Evolutionary conservation across 2,888 invertebrate species (phyloP), one percentile per base, ranked within the genome.

Genomic region (Melitaea athalia): DNA sequence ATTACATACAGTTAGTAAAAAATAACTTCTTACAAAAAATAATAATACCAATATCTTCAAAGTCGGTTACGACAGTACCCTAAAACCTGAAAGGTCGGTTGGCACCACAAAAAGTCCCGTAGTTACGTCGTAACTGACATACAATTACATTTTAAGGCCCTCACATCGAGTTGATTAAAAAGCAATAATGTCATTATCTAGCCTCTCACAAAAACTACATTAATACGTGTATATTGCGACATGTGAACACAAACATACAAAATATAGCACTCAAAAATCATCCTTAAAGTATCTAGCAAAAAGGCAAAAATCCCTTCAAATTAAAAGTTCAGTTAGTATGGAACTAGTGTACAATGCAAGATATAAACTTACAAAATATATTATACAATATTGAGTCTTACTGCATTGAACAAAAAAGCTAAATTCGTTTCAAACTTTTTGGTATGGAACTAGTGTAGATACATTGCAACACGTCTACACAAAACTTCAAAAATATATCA

Each of bases 81-180:
- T 64, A 69, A 63, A 71, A 66, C 62, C 24, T 45, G 67, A 74
- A 76, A 74, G 76, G 76, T 76, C 74, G 70, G 62, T 67, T 72
- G 64, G 57, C 42, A 59, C 17, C 17, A 68, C 74, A 76, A 77
- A 77, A 77, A 76, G 52, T 64, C 57, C 33, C 52, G 43, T 60
- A 68, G 60, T 38, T 49, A 61, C 55, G 14, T 64, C 38, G 72
- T 74, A 78, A 76, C 73, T 75, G 77, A 76, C 76, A 72, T 72
- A 73, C 74, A 74, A 75, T 75, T 76, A 76, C 74, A 76, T 73
- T 75, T 76, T 65, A 62, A 75, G 78, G 85, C 79, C 87, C 88
- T 79, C 90, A 88, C 89, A 85, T 84, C 73, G 77, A 72, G 87
- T 81, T 86, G 85, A 89, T 88, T 89, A 88, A 84, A 88, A 87